Evolutionary conservation across 1,140 invertebrate genomes (phyloP).

Genomic region (Lasaia peninsularis): DNA sequence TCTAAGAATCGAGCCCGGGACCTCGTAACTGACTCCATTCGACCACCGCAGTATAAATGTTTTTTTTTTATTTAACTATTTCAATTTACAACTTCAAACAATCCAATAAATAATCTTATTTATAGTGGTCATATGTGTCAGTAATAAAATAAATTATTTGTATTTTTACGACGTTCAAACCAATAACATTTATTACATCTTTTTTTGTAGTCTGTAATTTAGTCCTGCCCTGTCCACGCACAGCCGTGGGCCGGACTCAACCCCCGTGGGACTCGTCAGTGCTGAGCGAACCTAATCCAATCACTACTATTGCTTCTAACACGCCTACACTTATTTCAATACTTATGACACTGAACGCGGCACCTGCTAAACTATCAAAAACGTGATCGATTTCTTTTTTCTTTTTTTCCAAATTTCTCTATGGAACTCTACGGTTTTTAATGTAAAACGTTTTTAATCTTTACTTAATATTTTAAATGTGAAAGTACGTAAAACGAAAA

Average conservation of each 20-base stretch:
- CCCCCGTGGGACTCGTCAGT: conserved; percentile 64
- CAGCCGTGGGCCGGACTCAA: conserved; percentile 44
- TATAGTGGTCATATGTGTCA: conserved; percentile 1
- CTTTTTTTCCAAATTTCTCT: too few relatives aligned
- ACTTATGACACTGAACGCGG: conserved; percentile 15
- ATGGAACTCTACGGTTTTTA: too few relatives aligned
- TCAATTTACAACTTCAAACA: not conserved
- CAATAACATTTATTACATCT: conserved; percentile 51
- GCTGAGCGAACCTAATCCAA: conserved; percentile 64
- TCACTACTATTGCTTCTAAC: conserved; percentile 56
- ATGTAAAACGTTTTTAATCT: too few relatives aligned
- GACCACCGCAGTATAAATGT: too few relatives aligned
- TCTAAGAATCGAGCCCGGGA: too few relatives aligned
- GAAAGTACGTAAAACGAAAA: too few relatives aligned
- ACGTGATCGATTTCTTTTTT: not conserved
- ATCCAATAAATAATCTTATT: not conserved
- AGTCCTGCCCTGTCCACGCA: conserved; percentile 45
- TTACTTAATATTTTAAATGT: too few relatives aligned
- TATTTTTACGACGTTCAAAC: conserved; percentile 49
- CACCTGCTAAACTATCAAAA: not conserved
- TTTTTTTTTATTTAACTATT: too few relatives aligned
- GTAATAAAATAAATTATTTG: conserved; percentile 21
- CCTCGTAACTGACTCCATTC: too few relatives aligned
- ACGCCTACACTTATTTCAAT: conserved; percentile 42
- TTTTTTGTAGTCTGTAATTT: conserved; percentile 52